Base-by-base conservation (phyloP, 2,797 vertebrate species). In the Otolemur crassicaudatus region DNA sequence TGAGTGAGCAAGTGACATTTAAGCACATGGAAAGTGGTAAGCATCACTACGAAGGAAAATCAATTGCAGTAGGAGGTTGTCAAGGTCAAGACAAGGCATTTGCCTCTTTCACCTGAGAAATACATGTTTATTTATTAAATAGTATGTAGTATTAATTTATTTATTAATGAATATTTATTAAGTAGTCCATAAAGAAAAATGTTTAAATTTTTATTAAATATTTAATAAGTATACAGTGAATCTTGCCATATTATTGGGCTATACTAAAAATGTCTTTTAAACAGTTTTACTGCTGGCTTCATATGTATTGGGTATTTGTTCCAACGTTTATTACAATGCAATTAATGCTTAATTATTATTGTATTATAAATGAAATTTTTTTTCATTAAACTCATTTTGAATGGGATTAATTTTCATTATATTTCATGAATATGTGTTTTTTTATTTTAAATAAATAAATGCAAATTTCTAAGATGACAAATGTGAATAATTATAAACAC, bases 331-430 rank as follows among this genome's bases (percentile, higher is more conserved):
- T 23, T n/a, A 1, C 34, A 70, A 63, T 17, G 3, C 46, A 86
- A 88, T 90, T 93, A 61, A 79, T 79, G 23, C 29, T 79, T 82
- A 40, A 46, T 72, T 87, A 67, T 83, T 94, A n/a, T 70, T 91
- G 1, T 37, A 22, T 56, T 84, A 70, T 60, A 27, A 81, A 80
- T 37, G 25, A 87, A 84, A 75, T 60, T 19, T 17, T 61, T 69
- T 94, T 79, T 89, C 49, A 79, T n/a, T 60, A 67, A 9, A n/a
- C 61, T 83, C 63, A 87, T 91, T 90, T 81, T 43, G 23, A 92
- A 49, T 58, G 23, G 10, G 25, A 34, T 49, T 76, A 43, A 88
- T 49, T 67, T 73, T 86, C 12, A 49, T 84, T 91, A 63, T 16
- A 90, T 73, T 90, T 86, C 16, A 87, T 69, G 34, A 34, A 72